Evolutionary conservation across 2,797 vertebrate species (phyloP), one percentile per base, ranked within the genome.

Genomic region (Gambelia wislizenii): DNA sequence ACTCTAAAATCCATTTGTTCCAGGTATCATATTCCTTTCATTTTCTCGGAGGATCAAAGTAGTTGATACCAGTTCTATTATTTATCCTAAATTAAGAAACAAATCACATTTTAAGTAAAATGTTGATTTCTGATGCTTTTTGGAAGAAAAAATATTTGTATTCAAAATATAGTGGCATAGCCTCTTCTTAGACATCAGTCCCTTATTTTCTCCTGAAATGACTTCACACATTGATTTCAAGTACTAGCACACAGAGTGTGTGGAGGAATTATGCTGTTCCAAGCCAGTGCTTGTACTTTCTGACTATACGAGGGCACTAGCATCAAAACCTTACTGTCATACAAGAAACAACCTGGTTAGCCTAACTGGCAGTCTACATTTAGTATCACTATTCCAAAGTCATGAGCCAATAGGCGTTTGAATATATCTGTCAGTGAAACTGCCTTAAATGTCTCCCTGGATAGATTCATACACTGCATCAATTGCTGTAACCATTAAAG

Each of bases 401-500:
- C 20, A 86, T 83, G 25, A 90, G 76, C n/a, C 83, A 90, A 81
- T 8, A 0, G 64, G 44, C 39, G 91, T 61, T 89, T 39, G 4
- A 83, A 91, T 56, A 83, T 2, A 85, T 0, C 3, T 30, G 10
- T 49, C 1, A 0, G 14, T 83, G 27, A 25, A 59, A 30, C 27
- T 83, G 6, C 49, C 67, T 81, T 88, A 84, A 86, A n/a, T 81
- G 44, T 6, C 42, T 72, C 2, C 12, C 3, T 20, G 33, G 7
- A 10, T 69, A 72, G 78, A 87, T 92, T 78, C 27, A 47, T 56
- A 70, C 0, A 0, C 39, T 70, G 27, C 12, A 64, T 56, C 30
- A 89, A 83, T 72, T 87, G 52, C 69, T 90, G 49, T 64, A 83
- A n/a, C 3, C 89, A 6, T 59, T 93, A 83, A 83, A 91, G 70